Evolutionary conservation across 2,113 vertebrate species (phyloP).

Genomic region (Poeciliopsis prolifica): DNA sequence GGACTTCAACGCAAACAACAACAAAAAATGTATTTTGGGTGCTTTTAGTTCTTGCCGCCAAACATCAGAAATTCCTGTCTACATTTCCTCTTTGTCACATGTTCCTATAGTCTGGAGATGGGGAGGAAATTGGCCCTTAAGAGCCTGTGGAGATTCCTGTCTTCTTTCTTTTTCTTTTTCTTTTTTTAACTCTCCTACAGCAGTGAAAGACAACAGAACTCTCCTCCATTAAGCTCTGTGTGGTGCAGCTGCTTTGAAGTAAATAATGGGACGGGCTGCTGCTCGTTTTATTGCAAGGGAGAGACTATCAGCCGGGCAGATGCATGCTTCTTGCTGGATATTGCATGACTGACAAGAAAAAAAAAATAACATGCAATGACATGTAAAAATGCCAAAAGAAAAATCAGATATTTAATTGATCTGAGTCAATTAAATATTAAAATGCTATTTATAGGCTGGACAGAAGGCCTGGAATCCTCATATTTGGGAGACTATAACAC

Average conservation of each 20-base stretch:
- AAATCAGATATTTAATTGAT: conserved; percentile 7
- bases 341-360: conserved; percentile 10
- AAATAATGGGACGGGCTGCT: conserved; percentile 42
- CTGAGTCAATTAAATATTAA: conserved; percentile 23
- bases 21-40: not conserved
- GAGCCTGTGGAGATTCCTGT: conserved; percentile 68
- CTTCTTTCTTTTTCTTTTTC: conserved; percentile 1
- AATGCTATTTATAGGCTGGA: conserved; percentile 48
- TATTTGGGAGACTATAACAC: not conserved
- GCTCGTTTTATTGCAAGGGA: conserved; percentile 50
- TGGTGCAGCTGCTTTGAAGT: conserved; percentile 52
- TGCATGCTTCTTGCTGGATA: not conserved
- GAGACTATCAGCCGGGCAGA: conserved; percentile 38
- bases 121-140: conserved; percentile 76
- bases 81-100: conserved; percentile 58
- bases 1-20: conserved; percentile 9
- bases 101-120: conserved; percentile 56
- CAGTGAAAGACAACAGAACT: conserved; percentile 73
- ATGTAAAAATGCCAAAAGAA: not conserved
- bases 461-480: conserved; percentile 16
- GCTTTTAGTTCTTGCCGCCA: conserved; percentile 50
- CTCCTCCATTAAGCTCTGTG: conserved; percentile 54
- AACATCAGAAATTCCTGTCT: conserved; percentile 51
- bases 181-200: conserved; percentile 57
- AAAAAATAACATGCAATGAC: conserved; percentile 1